Evolutionary conservation across 2,797 vertebrate species (phyloP).

Genomic region (Danio aesculapii): DNA sequence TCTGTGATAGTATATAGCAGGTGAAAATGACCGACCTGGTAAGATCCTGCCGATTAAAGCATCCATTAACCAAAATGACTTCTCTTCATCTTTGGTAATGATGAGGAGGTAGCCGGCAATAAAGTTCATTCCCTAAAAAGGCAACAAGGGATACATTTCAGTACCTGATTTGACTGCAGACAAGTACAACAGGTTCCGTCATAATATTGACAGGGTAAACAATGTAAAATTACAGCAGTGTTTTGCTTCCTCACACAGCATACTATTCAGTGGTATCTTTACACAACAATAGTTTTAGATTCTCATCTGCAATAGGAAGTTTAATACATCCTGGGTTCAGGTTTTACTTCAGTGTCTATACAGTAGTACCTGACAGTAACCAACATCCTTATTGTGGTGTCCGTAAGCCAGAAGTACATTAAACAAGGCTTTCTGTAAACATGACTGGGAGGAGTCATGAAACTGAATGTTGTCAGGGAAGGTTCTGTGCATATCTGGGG

Average conservation of each 20-base stretch:
- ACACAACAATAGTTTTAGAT: constrained; percentile 18
- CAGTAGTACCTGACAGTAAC: constrained; percentile 93
- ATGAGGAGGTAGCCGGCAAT: constrained; percentile 94
- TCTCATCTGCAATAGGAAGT: constrained; percentile 23
- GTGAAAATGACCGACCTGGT: constrained; percentile 80
- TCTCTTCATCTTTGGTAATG: constrained; percentile 92
- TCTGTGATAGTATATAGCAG: not conserved
- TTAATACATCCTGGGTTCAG: constrained; percentile 17
- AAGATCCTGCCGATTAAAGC: constrained; percentile 91
- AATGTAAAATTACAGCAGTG: constrained; percentile 8
- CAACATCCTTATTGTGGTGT: constrained; percentile 88
- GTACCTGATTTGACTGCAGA: constrained; percentile 5
- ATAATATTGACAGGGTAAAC: constrained; percentile 51
- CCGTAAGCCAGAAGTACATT: constrained; percentile 93
- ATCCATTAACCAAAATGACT: constrained; percentile 95
- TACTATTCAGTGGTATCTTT: not conserved
- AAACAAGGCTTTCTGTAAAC: constrained; percentile 86
- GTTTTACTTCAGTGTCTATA: constrained; percentile 2
- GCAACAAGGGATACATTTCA: constrained; percentile 11
- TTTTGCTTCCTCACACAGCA: constrained; percentile 1
- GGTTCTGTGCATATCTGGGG: constrained; percentile 91
- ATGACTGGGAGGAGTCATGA: constrained; percentile 80
- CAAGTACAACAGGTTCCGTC: constrained; percentile 28
- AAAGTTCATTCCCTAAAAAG: constrained; percentile 94
- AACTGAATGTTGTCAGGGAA: constrained; percentile 96